Percentiles rank a stretch among this genome's conserved stretches.
These are phyloP conservation scores for Eudemis profundana DNA, from an alignment of 2,888 invertebrate species.

Conservation along the genomic window DNA sequence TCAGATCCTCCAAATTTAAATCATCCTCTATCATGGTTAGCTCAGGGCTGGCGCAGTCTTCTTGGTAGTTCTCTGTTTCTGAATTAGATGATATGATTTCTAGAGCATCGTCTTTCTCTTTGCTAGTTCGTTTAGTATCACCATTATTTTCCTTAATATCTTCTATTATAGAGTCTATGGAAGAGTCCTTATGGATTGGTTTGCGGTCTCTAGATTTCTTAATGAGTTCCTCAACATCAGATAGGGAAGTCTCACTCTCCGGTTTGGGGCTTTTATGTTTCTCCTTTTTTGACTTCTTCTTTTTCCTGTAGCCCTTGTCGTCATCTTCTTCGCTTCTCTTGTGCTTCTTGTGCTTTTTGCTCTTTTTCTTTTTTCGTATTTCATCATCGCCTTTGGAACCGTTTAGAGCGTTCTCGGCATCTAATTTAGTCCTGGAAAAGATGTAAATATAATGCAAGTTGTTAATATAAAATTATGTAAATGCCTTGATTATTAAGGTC, in stretches of 20 bases:
- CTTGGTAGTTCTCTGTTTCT: constrained; percentile 86
- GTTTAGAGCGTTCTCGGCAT: constrained; percentile 59
- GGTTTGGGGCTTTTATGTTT: constrained; percentile 77
- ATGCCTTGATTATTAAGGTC: no score
- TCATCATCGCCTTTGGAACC: constrained; percentile 64
- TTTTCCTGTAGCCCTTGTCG: constrained; percentile 84
- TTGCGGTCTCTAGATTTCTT: constrained; percentile 69
- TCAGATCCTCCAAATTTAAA: constrained; percentile 94
- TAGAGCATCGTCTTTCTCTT: constrained; percentile 65
- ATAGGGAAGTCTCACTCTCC: constrained; percentile 76
- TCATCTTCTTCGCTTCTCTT: constrained; percentile 85
- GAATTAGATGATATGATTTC: constrained; percentile 89
- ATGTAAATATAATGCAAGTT: neutral
- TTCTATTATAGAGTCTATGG: constrained; percentile 49
- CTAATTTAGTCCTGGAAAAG: constrained; percentile 56
- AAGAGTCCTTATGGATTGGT: constrained; percentile 53
- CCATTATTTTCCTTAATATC: constrained; percentile 64
- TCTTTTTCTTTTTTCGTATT: constrained; percentile 80
- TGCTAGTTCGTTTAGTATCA: constrained; percentile 51
- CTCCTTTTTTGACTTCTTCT: constrained; percentile 83
- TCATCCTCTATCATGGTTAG: constrained; percentile 93
- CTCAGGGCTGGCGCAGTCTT: constrained; percentile 89
- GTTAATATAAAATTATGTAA: no score
- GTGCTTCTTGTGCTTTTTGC: constrained; percentile 88
- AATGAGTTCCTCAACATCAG: constrained; percentile 73